Base-by-base conservation (phyloP, 2,113 vertebrate genomes). In the Cebidichthys violaceus region DNA sequence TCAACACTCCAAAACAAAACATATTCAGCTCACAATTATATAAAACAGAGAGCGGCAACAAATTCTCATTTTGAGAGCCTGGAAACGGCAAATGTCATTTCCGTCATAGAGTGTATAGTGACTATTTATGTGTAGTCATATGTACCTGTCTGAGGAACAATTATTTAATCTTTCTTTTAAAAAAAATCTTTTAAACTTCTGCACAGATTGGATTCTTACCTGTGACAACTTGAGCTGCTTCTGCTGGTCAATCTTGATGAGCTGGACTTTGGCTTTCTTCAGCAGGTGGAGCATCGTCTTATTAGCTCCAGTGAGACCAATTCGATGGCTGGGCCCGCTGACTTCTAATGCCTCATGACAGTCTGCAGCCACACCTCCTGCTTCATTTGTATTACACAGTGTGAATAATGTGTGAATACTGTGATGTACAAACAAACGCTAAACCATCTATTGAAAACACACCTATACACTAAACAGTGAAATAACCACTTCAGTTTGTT, bases 171-270 rank as follows among this genome's bases (percentile, higher is more conserved):
- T n/a, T 35, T 33, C 11, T 24, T 43, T 50, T 31, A 31, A 14
- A 8, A 4, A 2, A 55, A 24, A 80, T 62, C 0, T 55, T 68
- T 67, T 22, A 14, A 8, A 4, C 11, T 20, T 61, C 15, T 11
- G 24, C 18, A 73, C 15, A 50, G 2, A 69, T 52, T 43, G 59
- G 17, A 4, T 15, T 74, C 61, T 85, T 77, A 95, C 95, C 93
- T 95, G 95, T 35, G 93, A 92, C 37, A 94, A 70, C 75, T 96
- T 96, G 8, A 95, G 91, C 86, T 95, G 95, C 76, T 97, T 97
- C 90, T 98, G 97, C 86, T 98, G 97, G 88, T 98, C 97, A 0
- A 98, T 98, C 90, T 97, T 97, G 86, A 97, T 96, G 7, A 98
- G 95, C 87, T 98, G 97, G 41, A 97, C 96, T 90, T 97, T 97